Percentiles rank a stretch among this genome's conserved stretches.
These are phyloP conservation scores for Atta cephalotes DNA, from an alignment of 1,140 invertebrate species.

Conservation along the genomic window DNA sequence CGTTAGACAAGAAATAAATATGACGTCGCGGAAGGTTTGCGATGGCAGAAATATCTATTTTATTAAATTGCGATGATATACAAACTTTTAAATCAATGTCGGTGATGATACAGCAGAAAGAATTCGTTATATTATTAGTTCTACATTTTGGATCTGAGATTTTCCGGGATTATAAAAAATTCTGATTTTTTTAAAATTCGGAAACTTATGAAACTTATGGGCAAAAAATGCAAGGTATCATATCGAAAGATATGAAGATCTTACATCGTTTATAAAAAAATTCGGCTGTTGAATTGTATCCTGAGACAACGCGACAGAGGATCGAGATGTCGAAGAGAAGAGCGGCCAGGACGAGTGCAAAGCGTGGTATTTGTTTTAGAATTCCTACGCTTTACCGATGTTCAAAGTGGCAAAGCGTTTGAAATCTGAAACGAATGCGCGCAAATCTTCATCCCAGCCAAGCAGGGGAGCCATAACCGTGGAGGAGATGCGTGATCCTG, in stretches of 20 bases:
- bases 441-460: slow-evolving; percentile 79
- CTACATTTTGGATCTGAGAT: not conserved
- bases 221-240: not conserved
- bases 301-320: not conserved
- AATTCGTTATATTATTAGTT: not conserved
- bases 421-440: slow-evolving; percentile 91
- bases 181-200: not conserved
- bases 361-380: slow-evolving; percentile 89
- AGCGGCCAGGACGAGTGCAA: slow-evolving; percentile 49
- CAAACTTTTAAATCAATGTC: slow-evolving; percentile 8
- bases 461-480: slow-evolving; percentile 2
- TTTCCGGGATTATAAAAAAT: not conserved
- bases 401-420: slow-evolving; percentile 91
- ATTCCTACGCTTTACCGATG: slow-evolving; percentile 93
- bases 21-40: slow-evolving; percentile 7
- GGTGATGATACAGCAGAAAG: not conserved
- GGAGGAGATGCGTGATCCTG: slow-evolving; percentile 29
- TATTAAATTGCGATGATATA: slow-evolving; percentile 43
- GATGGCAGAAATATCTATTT: slow-evolving; percentile 38
- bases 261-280: not conserved
- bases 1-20: slow-evolving; percentile 54
- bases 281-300: slow-evolving; percentile 14
- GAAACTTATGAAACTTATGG: not conserved
- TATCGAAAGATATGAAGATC: not conserved
- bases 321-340: slow-evolving; percentile 38